A percentile compares a stretch with the other conserved stretches of the same genome.
These are phyloP conservation scores for Jordanella pulchra DNA, from an alignment of 2,797 vertebrate species.

Conservation along the genomic window DNA sequence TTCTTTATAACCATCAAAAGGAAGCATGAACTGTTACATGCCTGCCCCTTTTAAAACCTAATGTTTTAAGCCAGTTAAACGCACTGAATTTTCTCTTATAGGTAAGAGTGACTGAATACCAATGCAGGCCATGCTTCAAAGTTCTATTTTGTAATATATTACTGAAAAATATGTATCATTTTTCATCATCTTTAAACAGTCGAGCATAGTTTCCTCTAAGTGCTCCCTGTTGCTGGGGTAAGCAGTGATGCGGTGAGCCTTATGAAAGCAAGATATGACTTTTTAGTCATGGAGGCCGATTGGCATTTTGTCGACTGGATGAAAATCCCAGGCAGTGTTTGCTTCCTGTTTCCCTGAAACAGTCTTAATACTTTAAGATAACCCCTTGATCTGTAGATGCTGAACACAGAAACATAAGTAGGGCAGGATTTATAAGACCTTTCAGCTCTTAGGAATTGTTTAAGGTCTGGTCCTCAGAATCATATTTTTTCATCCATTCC, in stretches of 20 bases:
- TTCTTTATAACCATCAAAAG: no score
- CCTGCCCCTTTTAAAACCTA: no score
- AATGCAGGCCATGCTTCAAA: neutral
- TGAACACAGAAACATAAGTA: conserved; percentile 52
- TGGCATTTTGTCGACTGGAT: conserved; percentile 48
- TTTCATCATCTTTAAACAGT: neutral
- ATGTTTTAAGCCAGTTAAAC: neutral
- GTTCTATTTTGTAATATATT: neutral
- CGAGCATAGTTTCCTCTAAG: conserved; percentile 13
- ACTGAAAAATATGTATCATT: neutral
- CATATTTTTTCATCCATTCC: conserved; percentile 16
- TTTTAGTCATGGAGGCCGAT: conserved; percentile 42
- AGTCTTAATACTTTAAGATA: conserved; percentile 51
- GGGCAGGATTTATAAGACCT: conserved; percentile 62
- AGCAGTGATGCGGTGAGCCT: conserved; percentile 13
- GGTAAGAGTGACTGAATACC: neutral
- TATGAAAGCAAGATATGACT: conserved; percentile 44
- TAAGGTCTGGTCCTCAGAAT: conserved; percentile 18
- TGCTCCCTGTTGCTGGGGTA: conserved; percentile 3
- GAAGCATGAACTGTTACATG: no score
- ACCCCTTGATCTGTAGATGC: conserved; percentile 57
- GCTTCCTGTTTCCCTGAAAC: conserved; percentile 32
- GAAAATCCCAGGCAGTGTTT: conserved; percentile 42
- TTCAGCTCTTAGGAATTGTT: conserved; percentile 44
- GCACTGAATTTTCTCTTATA: neutral